A percentile compares a stretch with the other conserved stretches of the same genome.
These are phyloP conservation scores for Cnemophilus loriae DNA, from an alignment of 2,113 vertebrate genomes.

Conservation along the genomic window DNA sequence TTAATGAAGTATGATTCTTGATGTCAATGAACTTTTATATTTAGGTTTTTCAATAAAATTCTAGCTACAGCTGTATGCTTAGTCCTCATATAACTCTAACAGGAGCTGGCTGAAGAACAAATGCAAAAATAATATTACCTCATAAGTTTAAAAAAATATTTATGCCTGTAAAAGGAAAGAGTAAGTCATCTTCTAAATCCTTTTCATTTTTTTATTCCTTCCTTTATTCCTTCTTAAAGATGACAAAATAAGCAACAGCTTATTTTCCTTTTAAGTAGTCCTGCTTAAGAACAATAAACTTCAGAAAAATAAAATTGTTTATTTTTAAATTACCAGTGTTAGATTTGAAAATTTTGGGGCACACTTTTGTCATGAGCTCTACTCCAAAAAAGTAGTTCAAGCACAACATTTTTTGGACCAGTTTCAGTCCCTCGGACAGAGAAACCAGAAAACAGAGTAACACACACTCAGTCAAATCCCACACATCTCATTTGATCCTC, in stretches of 20 bases:
- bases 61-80: neutral
- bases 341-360: neutral
- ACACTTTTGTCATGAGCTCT: neutral
- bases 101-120: neutral
- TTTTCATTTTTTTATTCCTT: neutral
- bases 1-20: neutral
- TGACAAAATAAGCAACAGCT: neutral
- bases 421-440: neutral
- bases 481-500: neutral
- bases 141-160: neutral
- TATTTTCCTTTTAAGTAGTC: neutral
- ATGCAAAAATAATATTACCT: neutral
- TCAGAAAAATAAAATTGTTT: neutral
- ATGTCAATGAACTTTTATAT: neutral
- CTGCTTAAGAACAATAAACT: neutral
- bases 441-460: neutral
- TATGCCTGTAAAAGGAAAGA: neutral
- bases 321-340: neutral
- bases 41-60: constrained; percentile 1
- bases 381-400: neutral
- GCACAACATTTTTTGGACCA: neutral
- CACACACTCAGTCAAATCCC: neutral
- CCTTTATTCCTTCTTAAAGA: neutral
- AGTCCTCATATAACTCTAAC: neutral
- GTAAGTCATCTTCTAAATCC: neutral